Base-by-base conservation (phyloP, 2,113 vertebrate species). In the Varanus salvator region DNA sequence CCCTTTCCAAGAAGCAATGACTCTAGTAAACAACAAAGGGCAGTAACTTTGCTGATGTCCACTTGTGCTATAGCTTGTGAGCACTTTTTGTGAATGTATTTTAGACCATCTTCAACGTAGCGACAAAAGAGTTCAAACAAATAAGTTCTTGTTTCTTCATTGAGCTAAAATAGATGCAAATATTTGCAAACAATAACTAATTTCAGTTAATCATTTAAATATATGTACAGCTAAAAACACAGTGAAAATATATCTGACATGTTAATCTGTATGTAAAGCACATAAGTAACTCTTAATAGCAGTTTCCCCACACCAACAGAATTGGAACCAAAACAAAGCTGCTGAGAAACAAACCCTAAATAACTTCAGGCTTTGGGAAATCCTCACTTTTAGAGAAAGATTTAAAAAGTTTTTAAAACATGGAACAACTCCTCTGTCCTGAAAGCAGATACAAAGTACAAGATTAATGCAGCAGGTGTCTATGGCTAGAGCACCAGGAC, bases 21-120 rank as follows among this genome's bases (percentile, higher is more conserved):
- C 93, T 98, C 98, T 84, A 99, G 84, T 84, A 99, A 97, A 91
- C 93, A 97, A 93, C 98, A 98, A 44, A 99, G 97, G 27, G 98
- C 97, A 86, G 96, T 96, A 85, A 98, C 97, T 96, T 99, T 99
- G 94, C 98, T 98, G 93, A 98, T 98, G 87, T 98, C 97, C 94
- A 98, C 98, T 94, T 98, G 98, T 66, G 92, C 88, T 75, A 99
- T 98, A 4, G 97, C 98, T 96, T 98, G 98, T 60, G 66, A 91
- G 74, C 98, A 98, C 82, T 96, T 96, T 95, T 97, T 98, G 89
- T 85, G 92, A 57, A 97, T 92, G 91, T 98, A 98, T 88, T 96
- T 93, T 81, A 99, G 97, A 34, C 98, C 98, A n/a, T 97, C 96
- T 90, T 98, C 98, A 88, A 98, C 97, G 50, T 98, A 97, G 85